Conservation (phyloP, 2,113 vertebrate genomes). For the mouse (Mus musculus) region DNA sequence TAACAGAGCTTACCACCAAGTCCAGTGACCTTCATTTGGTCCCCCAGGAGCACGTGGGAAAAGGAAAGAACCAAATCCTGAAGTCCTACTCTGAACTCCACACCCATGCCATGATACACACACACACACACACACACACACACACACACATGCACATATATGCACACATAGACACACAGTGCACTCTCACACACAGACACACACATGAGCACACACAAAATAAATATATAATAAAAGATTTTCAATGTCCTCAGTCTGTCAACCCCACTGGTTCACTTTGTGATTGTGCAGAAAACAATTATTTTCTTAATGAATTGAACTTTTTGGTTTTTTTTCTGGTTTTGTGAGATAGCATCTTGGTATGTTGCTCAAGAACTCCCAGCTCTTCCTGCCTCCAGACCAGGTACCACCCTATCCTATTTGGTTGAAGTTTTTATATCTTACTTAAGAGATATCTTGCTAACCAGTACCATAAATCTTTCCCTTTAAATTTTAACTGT, state of each 20-base stretch:
- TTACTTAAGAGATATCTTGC: slow-evolving; percentile 27
- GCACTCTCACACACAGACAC: background rate
- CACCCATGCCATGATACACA: background rate
- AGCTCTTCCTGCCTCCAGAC: background rate
- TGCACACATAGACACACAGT: background rate
- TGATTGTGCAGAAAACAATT: background rate
- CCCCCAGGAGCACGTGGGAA: background rate
- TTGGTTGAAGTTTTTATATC: background rate
- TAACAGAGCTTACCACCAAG: background rate
- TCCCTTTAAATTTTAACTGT: background rate
- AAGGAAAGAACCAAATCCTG: background rate
- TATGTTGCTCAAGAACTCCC: background rate
- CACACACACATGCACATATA: background rate
- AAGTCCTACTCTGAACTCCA: background rate
- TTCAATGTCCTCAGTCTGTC: background rate
- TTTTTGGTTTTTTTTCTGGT: background rate
- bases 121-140: background rate
- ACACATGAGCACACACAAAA: background rate
- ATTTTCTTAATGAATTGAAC: background rate
- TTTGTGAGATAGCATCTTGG: background rate
- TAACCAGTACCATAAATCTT: background rate
- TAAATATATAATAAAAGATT: background rate
- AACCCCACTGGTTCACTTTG: background rate
- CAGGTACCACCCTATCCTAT: too few relatives aligned
- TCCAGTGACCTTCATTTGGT: background rate